A percentile compares a stretch with the other conserved stretches of the same genome.
These are phyloP conservation scores for Campylomormyrus numenius DNA, from an alignment of 2,113 vertebrate genomes.

Conservation along the genomic window DNA sequence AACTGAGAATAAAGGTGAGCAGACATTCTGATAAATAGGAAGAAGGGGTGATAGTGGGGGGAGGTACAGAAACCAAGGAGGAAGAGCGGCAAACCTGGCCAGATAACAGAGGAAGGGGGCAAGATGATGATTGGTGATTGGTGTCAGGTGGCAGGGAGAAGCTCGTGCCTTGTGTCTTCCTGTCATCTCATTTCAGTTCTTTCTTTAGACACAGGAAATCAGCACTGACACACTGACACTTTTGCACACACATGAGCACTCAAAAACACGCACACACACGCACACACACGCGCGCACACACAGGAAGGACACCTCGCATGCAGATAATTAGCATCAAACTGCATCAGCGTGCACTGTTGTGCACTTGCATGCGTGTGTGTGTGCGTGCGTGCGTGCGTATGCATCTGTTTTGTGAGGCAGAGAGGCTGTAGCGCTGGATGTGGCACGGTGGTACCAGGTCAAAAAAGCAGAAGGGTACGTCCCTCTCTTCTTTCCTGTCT, in stretches of 20 bases:
- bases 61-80: background rate
- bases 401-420: background rate
- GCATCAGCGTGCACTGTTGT: background rate
- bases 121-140: background rate
- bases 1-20: background rate
- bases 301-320: background rate
- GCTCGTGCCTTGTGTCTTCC: conserved; percentile 4
- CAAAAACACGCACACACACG: background rate
- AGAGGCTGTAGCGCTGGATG: background rate
- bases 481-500: background rate
- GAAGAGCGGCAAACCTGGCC: background rate
- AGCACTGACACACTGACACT: conserved; percentile 1
- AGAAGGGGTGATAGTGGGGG: background rate
- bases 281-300: background rate
- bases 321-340: background rate
- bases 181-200: conserved; percentile 8
- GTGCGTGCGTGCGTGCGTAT: background rate
- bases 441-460: background rate
- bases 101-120: background rate
- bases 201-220: conserved; percentile 16
- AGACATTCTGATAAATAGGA: background rate
- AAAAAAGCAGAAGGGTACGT: conserved; percentile 8
- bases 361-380: background rate
- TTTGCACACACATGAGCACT: background rate
- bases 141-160: background rate